These are phyloP conservation scores for Lordiphosa stackelbergi DNA, from an alignment of 1,140 invertebrate genomes.

Conservation along the genomic window DNA sequence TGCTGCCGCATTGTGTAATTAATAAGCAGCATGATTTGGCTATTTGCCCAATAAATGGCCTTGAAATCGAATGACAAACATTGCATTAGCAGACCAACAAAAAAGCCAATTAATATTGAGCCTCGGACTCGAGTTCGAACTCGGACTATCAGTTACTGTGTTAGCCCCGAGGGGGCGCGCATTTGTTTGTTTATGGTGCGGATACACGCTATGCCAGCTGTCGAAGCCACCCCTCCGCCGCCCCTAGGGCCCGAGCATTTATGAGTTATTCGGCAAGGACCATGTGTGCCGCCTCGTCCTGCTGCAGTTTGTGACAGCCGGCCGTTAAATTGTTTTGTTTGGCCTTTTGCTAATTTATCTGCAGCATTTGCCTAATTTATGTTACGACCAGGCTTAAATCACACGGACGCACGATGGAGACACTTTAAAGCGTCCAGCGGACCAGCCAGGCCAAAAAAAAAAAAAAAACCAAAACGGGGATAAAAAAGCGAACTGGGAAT, in stretches of 20 bases:
- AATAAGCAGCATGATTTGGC: slow-evolving; percentile 54
- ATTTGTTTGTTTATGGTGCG: slow-evolving; percentile 44
- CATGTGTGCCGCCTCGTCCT: slow-evolving; percentile 28
- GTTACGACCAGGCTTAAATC: slow-evolving; percentile 55
- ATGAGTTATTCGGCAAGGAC: slow-evolving; percentile 67
- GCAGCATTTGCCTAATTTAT: slow-evolving; percentile 70
- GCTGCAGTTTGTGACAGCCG: slow-evolving; percentile 52
- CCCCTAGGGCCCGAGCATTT: slow-evolving; percentile 35
- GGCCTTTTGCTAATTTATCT: slow-evolving; percentile 59
- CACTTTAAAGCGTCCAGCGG: slow-evolving; percentile 42
- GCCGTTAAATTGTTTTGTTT: slow-evolving; percentile 67
- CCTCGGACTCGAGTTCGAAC: slow-evolving; percentile 11
- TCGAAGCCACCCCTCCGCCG: slow-evolving; percentile 8
- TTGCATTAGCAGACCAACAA: slow-evolving; percentile 47
- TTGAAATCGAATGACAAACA: slow-evolving; percentile 54
- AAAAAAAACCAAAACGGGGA: slow-evolving; percentile 6
- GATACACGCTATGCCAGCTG: slow-evolving; percentile 59
- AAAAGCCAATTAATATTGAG: slow-evolving; percentile 63
- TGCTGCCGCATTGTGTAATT: slow-evolving; percentile 49
- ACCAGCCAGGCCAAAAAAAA: slow-evolving; percentile 13
- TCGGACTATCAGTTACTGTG: slow-evolving; percentile 11
- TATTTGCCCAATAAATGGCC: slow-evolving; percentile 42
- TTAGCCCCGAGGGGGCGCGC: slow-evolving; percentile 34
- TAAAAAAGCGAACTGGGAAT: slow-evolving; percentile 42
- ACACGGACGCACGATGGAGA: slow-evolving; percentile 23